A percentile compares a stretch with the other conserved stretches of the same genome.
phyloP scores from a whole-genome alignment of 2,113 vertebrate species.

The Emberiza fucata region DNA sequence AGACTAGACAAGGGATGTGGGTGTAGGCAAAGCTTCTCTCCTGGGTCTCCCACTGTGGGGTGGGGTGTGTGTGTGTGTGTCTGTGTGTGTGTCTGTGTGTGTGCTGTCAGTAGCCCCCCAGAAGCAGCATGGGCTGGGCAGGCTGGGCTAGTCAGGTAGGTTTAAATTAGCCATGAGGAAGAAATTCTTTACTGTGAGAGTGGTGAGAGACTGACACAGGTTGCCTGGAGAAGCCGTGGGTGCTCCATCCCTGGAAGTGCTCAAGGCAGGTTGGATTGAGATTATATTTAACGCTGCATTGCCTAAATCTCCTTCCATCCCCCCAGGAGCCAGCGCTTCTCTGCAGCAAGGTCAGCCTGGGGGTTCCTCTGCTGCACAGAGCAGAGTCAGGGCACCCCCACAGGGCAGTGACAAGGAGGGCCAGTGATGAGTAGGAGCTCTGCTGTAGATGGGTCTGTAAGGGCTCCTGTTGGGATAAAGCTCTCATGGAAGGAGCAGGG shows the following conservation, averaged over 20 bases:
- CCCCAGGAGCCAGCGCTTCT: neutral
- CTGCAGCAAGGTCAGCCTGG: neutral
- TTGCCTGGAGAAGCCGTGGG: neutral
- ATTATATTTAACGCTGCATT: neutral
- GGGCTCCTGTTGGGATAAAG: neutral
- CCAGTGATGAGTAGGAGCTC: neutral
- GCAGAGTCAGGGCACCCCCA: neutral
- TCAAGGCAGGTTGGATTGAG: neutral
- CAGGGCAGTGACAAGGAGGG: neutral
- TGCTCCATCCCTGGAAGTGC: neutral
- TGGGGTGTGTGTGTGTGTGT: no score
- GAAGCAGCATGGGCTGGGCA: neutral
- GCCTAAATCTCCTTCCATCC: neutral
- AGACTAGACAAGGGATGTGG: neutral
- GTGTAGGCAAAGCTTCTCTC: neutral
- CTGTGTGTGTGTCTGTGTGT: no score
- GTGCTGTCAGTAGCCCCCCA: neutral
- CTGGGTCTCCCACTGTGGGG: neutral
- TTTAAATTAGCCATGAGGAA: neutral
- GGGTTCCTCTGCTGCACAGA: neutral
- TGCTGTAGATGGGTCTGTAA: fast-evolving
- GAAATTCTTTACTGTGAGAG: neutral
- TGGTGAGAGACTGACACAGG: neutral
- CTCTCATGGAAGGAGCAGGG: neutral
- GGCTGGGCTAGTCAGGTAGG: neutral